Base-by-base conservation (phyloP, 1,140 invertebrate species). In the Euwallacea similis region DNA sequence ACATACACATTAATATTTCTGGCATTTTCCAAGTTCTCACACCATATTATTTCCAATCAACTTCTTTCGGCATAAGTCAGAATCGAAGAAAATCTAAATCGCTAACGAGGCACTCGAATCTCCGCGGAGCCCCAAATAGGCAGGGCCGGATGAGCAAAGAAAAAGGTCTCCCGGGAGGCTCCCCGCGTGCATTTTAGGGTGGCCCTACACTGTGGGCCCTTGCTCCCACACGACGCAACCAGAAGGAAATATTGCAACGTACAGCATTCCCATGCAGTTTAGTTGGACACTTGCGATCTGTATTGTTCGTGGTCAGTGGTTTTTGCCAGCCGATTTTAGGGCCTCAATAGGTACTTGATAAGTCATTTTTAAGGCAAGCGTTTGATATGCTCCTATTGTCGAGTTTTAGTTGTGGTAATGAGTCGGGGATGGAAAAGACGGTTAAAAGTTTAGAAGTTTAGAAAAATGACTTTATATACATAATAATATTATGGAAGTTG, bases 171-270 rank as follows among this genome's bases (percentile, higher is more conserved):
- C 68, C 69, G 74, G 41, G 46, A 66, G 59, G 66, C 66, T 66
- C 69, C 60, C 68, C 66, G 50, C 56, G 60, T 50, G 21, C 47
- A 43, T 13, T 50, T 54, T 58, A 61, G 55, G 64, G 74, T 59
- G 72, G 60, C 56, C 53, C 55, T 62, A 58, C 67, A 50, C 74
- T 74, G 76, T 76, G 76, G 75, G 43, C 76, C 72, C 73, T 61
- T 43, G 76, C 73, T 77, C 76, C 76, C 76, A 77, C 76, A 77
- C 75, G 76, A 77, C 65, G 75, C 76, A 77, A 43, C 71, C 69
- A 74, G 43, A 67, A 75, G 75, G 64, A 72, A 76, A 74, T 73
- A 71, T 71, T 41, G 46, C 3, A 53, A 47, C 13, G 56, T 43
- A 46, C 66, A 58, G 66, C 73, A 77, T 77, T 77, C 76, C 76